Percentiles rank a stretch among this genome's conserved stretches.
phyloP scores from a whole-genome alignment of 2,113 vertebrate species.

The Oreochromis aureus region DNA sequence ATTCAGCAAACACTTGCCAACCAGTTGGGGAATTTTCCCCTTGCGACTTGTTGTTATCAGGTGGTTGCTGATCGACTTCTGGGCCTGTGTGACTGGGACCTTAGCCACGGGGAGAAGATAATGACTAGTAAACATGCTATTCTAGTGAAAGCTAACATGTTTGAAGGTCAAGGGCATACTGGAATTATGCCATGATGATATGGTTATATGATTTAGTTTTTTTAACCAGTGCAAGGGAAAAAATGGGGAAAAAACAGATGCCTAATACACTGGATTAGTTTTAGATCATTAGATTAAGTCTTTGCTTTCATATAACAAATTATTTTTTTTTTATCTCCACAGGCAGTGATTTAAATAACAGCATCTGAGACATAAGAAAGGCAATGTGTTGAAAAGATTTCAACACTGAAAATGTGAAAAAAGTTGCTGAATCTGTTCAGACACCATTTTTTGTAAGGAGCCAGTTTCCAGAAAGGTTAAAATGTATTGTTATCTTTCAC shows the following conservation, averaged over 20 bases:
- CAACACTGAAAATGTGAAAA: neutral
- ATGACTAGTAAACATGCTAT: neutral
- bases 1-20: neutral
- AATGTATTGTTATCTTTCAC: neutral
- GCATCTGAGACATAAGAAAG: neutral
- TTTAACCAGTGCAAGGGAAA: neutral
- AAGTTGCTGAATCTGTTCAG: neutral
- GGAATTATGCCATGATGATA: neutral
- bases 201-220: neutral
- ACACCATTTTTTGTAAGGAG: neutral
- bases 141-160: neutral
- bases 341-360: neutral
- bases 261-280: neutral
- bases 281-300: neutral
- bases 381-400: neutral
- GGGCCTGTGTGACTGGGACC: neutral
- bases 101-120: neutral
- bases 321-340: neutral
- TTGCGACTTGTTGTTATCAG: neutral
- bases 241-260: neutral
- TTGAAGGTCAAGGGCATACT: neutral
- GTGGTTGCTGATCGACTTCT: neutral
- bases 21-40: neutral
- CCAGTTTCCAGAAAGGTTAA: neutral
- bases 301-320: neutral